Conservation (phyloP, 2,113 vertebrate genomes). For the Pontoporia blainvillei region DNA sequence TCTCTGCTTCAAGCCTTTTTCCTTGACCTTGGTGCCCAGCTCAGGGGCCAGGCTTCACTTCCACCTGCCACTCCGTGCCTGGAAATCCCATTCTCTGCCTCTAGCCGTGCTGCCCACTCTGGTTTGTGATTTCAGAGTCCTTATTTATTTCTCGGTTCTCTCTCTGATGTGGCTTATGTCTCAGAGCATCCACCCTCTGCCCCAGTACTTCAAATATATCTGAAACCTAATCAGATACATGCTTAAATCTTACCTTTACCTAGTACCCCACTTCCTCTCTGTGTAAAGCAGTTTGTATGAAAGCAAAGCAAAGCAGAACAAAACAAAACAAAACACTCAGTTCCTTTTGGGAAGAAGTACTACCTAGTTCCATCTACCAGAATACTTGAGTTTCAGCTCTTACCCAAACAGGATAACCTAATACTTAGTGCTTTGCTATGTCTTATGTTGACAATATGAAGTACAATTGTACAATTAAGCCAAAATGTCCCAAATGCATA, state of each 20-base stretch:
- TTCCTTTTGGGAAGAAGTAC: not conserved
- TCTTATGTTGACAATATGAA: not conserved
- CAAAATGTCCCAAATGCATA: not conserved
- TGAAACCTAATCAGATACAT: not conserved
- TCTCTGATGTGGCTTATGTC: not conserved
- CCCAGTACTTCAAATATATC: not conserved
- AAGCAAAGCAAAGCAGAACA: not conserved
- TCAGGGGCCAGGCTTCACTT: not conserved
- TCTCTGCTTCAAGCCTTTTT: not conserved
- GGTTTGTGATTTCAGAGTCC: not conserved
- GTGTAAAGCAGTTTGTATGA: not conserved
- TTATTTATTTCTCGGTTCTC: not conserved
- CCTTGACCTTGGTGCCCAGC: not conserved
- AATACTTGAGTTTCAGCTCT: not conserved
- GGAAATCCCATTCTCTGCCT: not conserved
- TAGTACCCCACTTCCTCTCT: not conserved
- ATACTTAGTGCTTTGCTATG: not conserved
- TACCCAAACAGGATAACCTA: not conserved
- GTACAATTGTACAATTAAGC: not conserved
- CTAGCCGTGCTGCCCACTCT: not conserved
- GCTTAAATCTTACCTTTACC: not conserved
- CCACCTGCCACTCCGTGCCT: not conserved
- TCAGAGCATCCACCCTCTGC: not conserved
- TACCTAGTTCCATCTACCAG: not conserved
- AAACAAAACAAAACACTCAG: not conserved